Evolutionary conservation across 92 coral and sea anemone species (phyloP).

Genomic region (Palythoa caribaeorum): DNA sequence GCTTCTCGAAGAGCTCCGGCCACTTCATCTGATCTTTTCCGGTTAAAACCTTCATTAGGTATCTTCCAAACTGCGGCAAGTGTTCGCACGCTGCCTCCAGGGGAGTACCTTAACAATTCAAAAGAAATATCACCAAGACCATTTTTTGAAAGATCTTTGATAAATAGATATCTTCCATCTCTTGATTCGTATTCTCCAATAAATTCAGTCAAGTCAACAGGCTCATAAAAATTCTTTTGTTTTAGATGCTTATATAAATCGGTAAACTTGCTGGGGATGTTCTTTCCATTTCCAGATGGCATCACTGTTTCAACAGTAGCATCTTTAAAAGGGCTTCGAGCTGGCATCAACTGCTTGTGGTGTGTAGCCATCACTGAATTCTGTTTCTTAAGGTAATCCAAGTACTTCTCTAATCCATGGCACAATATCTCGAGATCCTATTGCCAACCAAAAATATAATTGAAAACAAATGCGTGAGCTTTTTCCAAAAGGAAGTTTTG

Average conservation of each 20-base stretch:
- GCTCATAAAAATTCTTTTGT: neutral
- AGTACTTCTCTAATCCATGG: conserved; percentile 31
- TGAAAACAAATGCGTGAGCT: conserved; percentile 42
- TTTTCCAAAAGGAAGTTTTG: neutral
- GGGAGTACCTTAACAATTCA: conserved; percentile 39
- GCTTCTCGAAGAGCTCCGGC: conserved; percentile 20
- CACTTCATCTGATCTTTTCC: conserved; percentile 42
- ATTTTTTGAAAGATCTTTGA: conserved; percentile 20
- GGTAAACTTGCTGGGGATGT: conserved; percentile 26
- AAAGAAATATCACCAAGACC: conserved; percentile 11
- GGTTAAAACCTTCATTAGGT: conserved; percentile 41
- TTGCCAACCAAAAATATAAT: conserved; percentile 22
- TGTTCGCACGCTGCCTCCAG: conserved; percentile 18
- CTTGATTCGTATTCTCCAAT: conserved; percentile 26
- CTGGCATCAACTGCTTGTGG: conserved; percentile 29
- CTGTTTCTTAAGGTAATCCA: conserved; percentile 29
- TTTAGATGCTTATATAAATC: neutral
- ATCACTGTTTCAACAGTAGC: conserved; percentile 46
- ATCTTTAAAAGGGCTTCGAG: conserved; percentile 51
- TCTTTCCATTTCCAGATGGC: conserved; percentile 16
- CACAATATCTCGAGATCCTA: conserved; percentile 37
- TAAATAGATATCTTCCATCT: conserved; percentile 30
- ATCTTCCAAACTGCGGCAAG: conserved; percentile 51
- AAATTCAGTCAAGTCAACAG: conserved; percentile 12
- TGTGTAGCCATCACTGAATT: conserved; percentile 18